A percentile compares a stretch with the other conserved stretches of the same genome.
These are phyloP conservation scores for Sitobion miscanthi DNA, from an alignment of 1,140 invertebrate species.

Conservation along the genomic window DNA sequence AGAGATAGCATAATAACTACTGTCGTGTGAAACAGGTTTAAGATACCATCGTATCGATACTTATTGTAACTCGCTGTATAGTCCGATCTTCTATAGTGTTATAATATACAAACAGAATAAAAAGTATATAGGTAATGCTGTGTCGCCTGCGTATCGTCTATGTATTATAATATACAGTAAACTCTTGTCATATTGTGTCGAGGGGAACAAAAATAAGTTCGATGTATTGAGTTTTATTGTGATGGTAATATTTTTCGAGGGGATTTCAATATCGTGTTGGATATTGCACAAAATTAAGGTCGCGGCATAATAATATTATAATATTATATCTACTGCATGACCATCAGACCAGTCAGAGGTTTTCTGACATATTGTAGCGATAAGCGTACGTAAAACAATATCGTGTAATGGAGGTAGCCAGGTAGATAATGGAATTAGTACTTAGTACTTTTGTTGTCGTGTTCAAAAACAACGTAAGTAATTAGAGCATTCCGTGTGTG, in stretches of 20 bases:
- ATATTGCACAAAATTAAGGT: too few species aligned
- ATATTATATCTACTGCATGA: too few species aligned
- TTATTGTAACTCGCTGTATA: background rate
- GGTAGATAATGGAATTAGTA: background rate
- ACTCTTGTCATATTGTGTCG: too few species aligned
- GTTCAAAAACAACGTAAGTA: background rate
- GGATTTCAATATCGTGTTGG: too few species aligned
- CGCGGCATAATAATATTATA: too few species aligned
- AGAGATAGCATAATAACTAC: too few species aligned
- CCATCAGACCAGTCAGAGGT: background rate
- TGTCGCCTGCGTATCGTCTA: background rate
- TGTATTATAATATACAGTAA: background rate
- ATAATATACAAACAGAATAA: background rate
- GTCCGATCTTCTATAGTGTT: background rate
- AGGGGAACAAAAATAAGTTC: too few species aligned
- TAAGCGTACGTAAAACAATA: background rate
- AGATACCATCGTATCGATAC: background rate
- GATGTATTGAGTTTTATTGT: too few species aligned
- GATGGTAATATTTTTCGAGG: too few species aligned
- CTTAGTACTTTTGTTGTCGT: background rate
- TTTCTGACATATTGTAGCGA: background rate
- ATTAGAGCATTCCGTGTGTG: background rate
- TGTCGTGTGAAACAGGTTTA: background rate
- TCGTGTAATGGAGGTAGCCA: background rate
- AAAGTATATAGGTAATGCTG: background rate